phyloP scores from a whole-genome alignment of 2,888 invertebrate species.

The Cylindroiulus punctatus region DNA sequence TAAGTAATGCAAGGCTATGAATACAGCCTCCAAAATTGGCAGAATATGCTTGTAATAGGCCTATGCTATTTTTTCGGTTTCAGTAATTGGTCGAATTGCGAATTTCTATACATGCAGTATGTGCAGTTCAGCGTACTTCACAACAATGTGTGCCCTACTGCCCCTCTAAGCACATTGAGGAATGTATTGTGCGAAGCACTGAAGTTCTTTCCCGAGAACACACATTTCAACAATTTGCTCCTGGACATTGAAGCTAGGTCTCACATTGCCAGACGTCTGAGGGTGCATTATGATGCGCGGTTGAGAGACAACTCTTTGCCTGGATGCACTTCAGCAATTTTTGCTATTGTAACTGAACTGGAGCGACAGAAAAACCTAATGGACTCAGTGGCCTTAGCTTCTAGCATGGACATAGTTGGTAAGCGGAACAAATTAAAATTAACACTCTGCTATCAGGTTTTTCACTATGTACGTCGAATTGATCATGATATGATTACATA shows the following conservation, averaged over 20 bases:
- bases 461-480: no score
- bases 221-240: constrained; percentile 61
- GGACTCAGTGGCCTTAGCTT: not conserved
- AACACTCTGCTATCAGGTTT: not conserved
- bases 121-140: constrained; percentile 62
- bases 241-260: constrained; percentile 62
- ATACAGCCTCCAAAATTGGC: not conserved
- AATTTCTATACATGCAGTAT: constrained; percentile 53
- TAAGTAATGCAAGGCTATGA: not conserved
- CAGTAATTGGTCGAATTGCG: constrained; percentile 56
- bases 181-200: constrained; percentile 61
- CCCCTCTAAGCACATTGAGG: constrained; percentile 61
- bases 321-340: constrained; percentile 53
- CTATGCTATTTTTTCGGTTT: constrained; percentile 56
- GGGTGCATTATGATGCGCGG: constrained; percentile 62
- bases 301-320: constrained; percentile 56
- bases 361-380: constrained; percentile 58
- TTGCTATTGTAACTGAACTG: constrained; percentile 60
- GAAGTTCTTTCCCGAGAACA: constrained; percentile 61
- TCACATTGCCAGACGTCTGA: constrained; percentile 62
- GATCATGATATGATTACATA: not conserved
- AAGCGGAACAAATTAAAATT: not conserved
- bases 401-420: not conserved
- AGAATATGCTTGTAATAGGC: not conserved
- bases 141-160: constrained; percentile 60